A percentile compares a stretch with the other conserved stretches of the same genome.
These are phyloP conservation scores for Acanthoscelides obtectus DNA, from an alignment of 2,888 invertebrate species.

Conservation along the genomic window DNA sequence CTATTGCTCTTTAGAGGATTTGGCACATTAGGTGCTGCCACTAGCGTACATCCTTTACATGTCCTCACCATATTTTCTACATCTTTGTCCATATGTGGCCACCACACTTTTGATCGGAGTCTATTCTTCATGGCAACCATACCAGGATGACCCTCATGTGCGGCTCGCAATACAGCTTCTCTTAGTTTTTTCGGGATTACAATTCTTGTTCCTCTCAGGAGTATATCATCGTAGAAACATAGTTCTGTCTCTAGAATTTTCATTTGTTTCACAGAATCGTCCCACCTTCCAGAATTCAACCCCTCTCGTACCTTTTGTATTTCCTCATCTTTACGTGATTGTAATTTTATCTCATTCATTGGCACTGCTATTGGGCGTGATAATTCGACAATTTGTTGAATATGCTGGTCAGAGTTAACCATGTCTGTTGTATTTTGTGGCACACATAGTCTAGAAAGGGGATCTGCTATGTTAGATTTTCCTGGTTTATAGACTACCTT, in stretches of 20 bases:
- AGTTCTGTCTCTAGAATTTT: conserved; percentile 29
- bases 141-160: conserved; percentile 39
- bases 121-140: conserved; percentile 28
- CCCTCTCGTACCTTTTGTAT: conserved; percentile 8
- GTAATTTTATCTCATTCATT: conserved; percentile 12
- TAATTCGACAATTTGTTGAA: neutral
- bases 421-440: neutral
- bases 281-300: conserved; percentile 7
- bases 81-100: conserved; percentile 3
- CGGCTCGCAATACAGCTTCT: conserved; percentile 9
- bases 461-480: conserved; percentile 14
- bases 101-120: conserved; percentile 16
- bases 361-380: conserved; percentile 15
- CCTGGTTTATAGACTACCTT: conserved; percentile 14
- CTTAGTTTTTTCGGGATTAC: conserved; percentile 17
- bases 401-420: neutral
- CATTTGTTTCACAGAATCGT: conserved; percentile 6
- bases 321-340: conserved; percentile 11
- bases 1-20: conserved; percentile 22
- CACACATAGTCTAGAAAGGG: conserved; percentile 10
- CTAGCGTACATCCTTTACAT: conserved; percentile 23
- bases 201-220: conserved; percentile 18
- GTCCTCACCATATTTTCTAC: conserved; percentile 12
- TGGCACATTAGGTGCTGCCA: conserved; percentile 15
- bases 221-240: conserved; percentile 25